These are phyloP conservation scores for Epinephelus coioides DNA, from an alignment of 2,797 vertebrate species.

Conservation along the genomic window DNA sequence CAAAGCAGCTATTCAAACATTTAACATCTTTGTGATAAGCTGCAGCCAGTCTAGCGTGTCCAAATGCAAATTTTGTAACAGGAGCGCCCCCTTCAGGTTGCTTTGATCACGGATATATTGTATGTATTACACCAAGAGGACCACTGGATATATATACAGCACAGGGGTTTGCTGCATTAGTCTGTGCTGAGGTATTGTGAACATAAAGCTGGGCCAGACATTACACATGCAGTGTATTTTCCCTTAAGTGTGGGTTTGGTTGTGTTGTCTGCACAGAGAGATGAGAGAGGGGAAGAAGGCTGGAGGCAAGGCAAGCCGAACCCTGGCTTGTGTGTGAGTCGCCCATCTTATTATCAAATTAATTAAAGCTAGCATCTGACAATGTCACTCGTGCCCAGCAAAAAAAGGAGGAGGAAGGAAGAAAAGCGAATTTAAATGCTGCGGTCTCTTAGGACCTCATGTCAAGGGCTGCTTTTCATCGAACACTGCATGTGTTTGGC, in stretches of 20 bases:
- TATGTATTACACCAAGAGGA: neutral
- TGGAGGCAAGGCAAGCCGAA: conserved; percentile 87
- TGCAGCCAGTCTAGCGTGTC: no score
- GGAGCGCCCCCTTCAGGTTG: conserved; percentile 12
- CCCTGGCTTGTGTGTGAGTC: conserved; percentile 89
- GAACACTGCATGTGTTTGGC: conserved; percentile 91
- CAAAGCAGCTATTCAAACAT: no score
- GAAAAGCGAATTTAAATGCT: conserved; percentile 98
- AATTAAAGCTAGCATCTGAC: conserved; percentile 99
- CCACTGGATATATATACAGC: neutral
- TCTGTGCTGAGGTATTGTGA: conserved; percentile 2
- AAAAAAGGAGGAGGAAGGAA: conserved; percentile 88
- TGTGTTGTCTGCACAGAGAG: conserved; percentile 48
- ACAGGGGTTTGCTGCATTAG: neutral
- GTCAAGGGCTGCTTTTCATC: conserved; percentile 98
- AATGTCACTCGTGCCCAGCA: conserved; percentile 97
- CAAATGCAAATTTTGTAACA: neutral
- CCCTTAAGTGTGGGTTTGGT: conserved; percentile 20
- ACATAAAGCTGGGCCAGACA: neutral
- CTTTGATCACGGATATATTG: no score
- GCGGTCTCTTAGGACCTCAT: conserved; percentile 94
- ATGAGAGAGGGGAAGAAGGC: conserved; percentile 46
- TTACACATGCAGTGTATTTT: conserved; percentile 8
- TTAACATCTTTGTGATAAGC: no score
- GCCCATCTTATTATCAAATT: conserved; percentile 99